phyloP scores from a whole-genome alignment of 2,797 vertebrate species.

The Heterohyrax brucei region DNA sequence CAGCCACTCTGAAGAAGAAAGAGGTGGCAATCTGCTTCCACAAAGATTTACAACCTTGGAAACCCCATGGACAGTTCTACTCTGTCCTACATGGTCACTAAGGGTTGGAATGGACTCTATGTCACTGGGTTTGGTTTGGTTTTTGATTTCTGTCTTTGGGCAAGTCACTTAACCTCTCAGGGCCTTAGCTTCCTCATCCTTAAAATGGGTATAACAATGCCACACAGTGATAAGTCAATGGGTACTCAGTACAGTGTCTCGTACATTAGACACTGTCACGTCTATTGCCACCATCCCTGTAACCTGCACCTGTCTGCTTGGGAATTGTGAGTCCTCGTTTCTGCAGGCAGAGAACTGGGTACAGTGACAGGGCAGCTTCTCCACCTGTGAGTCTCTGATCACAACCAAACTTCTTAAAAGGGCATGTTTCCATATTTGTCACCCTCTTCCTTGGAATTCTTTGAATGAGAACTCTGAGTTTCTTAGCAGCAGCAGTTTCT shows the following conservation, averaged over 20 bases:
- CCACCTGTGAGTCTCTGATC: neutral
- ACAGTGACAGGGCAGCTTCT: neutral
- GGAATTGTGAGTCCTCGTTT: neutral
- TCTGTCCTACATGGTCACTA: no score
- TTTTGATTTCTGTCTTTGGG: neutral
- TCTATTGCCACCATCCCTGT: neutral
- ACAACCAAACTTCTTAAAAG: slow-evolving; percentile 19
- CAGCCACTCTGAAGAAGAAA: no score
- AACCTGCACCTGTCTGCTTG: neutral
- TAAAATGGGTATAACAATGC: neutral
- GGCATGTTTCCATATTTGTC: slow-evolving; percentile 61
- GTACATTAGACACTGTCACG: neutral
- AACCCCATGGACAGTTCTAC: no score
- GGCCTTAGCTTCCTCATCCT: neutral
- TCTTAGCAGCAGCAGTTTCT: slow-evolving; percentile 2
- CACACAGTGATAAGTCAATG: neutral
- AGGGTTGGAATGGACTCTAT: no score
- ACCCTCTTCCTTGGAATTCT: neutral
- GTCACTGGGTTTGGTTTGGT: no score
- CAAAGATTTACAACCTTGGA: no score
- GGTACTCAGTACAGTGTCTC: neutral
- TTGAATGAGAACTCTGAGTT: slow-evolving; percentile 20
- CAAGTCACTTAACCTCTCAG: neutral
- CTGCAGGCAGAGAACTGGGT: neutral
- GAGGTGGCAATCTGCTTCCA: no score